Conservation (phyloP, 2,113 vertebrate genomes). For the Rhipidura dahli region DNA sequence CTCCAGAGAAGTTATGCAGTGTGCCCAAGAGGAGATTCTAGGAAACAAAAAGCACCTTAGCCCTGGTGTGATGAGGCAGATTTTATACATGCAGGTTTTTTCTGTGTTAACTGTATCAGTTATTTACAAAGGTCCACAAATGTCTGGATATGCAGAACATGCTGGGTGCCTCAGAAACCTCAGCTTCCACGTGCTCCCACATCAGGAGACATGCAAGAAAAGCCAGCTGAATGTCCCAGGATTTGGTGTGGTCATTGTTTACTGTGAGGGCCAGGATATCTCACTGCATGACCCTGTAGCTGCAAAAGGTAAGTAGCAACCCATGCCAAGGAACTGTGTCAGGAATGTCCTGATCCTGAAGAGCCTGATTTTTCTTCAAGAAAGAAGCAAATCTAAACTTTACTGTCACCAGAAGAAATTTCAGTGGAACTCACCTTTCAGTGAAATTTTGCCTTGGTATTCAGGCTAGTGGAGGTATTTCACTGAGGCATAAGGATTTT, state of each 20-base stretch:
- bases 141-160: neutral
- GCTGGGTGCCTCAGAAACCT: neutral
- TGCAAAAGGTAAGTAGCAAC: neutral
- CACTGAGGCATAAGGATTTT: neutral
- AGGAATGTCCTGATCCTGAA: neutral
- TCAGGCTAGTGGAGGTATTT: neutral
- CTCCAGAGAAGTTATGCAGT: neutral
- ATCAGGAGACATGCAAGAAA: neutral
- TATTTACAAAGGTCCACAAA: neutral
- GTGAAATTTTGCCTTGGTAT: neutral
- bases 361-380: neutral
- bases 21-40: neutral
- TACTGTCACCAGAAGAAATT: neutral
- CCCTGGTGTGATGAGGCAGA: neutral
- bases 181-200: neutral
- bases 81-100: neutral
- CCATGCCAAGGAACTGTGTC: neutral
- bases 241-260: fast-evolving
- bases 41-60: neutral
- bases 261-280: neutral
- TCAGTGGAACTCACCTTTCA: neutral
- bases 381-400: neutral
- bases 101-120: neutral
- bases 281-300: neutral
- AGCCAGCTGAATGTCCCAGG: neutral